Evolutionary conservation across 2,888 invertebrate genomes (phyloP), one percentile per base, ranked within the genome.

Genomic region (Chalcosyrphus nemorum): DNA sequence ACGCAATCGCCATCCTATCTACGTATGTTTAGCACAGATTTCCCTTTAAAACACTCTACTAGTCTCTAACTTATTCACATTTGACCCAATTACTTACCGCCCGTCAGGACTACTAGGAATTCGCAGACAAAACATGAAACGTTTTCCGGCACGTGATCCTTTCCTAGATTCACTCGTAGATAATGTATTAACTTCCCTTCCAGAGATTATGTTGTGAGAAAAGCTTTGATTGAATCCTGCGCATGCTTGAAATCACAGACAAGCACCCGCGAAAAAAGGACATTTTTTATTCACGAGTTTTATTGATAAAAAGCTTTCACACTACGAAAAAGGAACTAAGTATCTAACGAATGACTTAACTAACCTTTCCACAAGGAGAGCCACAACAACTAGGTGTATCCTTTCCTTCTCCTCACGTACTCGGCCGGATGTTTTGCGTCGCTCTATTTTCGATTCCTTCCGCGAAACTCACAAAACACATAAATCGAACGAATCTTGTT

Each of bases 381-480:
- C 70, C 70, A 54, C 56, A 80, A 75, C 75, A 80, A 47, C 32
- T 65, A 80, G 75, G 84, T 80, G 82, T 78, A 84, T 78, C 65
- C 59, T 61, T 65, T 78, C 65, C 52, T 54, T 65, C 35, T 70
- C 32, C 71, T 47, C 57, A 71, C 21, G 19, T 54, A 70, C 27
- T 61, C 65, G 74, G 74, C 74, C 84, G 84, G 74, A 84, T 84
- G 84, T 84, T 84, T 84, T 84, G 84, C 54, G 70, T 84, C 41
- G 84, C 84, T 52, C 59, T 84, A 41, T 75, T 84, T 41, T 75
- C 84, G 56, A 52, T 84, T 70, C 84, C 84, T 56, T 80, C 84
- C 29, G 80, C 84, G 43, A 84, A 74, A 57, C 21, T 84, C 19
- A 65, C 80, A 63, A 84, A 84, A 70, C 70, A 57, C 5, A 43